Evolutionary conservation across 2,797 vertebrate genomes (phyloP).

Genomic region (Danio tinwini): DNA sequence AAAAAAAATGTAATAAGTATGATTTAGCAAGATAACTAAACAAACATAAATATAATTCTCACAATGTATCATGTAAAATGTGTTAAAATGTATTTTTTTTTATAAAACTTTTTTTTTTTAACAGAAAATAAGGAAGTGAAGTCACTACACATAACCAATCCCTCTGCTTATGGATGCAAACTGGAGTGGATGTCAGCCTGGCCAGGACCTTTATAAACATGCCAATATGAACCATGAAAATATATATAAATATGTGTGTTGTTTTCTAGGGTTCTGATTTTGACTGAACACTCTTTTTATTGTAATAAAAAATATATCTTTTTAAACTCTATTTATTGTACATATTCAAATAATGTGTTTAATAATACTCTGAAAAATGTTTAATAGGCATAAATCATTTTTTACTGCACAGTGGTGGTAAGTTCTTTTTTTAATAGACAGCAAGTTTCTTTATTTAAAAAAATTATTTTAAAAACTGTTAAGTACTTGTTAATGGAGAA

Average conservation of each 20-base stretch:
- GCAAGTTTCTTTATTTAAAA: too few relatives aligned
- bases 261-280: conserved; percentile 1
- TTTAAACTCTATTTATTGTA: neutral
- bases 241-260: conserved; percentile 1
- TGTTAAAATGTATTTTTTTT: neutral
- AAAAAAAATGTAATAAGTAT: neutral
- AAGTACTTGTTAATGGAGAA: neutral
- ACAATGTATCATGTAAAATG: neutral
- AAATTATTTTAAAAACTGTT: neutral
- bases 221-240: neutral
- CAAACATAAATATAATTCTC: neutral
- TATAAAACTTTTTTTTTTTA: conserved; percentile 10
- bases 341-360: neutral
- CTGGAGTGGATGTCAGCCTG: conserved; percentile 59
- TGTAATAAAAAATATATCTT: too few relatives aligned
- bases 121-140: conserved; percentile 68
- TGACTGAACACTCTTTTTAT: neutral
- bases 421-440: too few relatives aligned
- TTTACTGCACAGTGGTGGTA: neutral
- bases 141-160: conserved; percentile 46
- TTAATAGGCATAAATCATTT: neutral
- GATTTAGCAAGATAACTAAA: neutral
- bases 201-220: conserved; percentile 61
- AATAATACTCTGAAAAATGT: conserved; percentile 2
- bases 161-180: conserved; percentile 48